A percentile compares a stretch with the other conserved stretches of the same genome.
These are phyloP conservation scores for Hemicordylus capensis DNA, from an alignment of 2,113 vertebrate species.

Conservation along the genomic window DNA sequence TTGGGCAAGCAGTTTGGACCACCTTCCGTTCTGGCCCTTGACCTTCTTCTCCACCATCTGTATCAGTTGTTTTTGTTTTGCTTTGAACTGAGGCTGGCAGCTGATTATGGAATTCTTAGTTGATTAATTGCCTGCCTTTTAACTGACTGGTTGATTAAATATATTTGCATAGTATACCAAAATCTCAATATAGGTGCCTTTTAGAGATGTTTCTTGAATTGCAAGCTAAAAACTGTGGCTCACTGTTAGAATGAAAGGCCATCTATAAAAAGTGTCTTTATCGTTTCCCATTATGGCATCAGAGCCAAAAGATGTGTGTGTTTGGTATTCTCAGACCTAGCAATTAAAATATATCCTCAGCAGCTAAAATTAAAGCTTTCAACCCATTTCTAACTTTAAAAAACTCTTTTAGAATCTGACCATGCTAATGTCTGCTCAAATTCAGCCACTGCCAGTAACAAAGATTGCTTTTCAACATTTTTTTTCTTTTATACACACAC, in stretches of 20 bases:
- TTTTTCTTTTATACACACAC: background rate
- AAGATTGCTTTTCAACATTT: background rate
- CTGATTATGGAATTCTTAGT: background rate
- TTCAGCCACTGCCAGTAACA: background rate
- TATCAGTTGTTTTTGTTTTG: background rate
- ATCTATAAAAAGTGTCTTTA: background rate
- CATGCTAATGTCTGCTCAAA: background rate
- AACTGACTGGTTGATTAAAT: background rate
- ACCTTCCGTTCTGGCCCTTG: background rate
- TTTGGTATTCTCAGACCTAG: background rate
- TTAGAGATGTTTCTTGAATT: background rate
- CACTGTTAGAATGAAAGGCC: background rate
- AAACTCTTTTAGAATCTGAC: background rate
- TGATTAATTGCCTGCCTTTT: slow-evolving; percentile 2
- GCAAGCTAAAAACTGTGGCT: background rate
- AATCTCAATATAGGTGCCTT: background rate
- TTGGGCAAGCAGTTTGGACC: background rate
- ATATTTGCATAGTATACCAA: background rate
- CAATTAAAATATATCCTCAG: background rate
- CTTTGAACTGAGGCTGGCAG: background rate
- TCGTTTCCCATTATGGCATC: background rate
- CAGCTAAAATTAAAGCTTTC: background rate
- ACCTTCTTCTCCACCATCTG: background rate
- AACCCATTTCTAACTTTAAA: background rate
- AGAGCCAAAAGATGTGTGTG: background rate